Base-by-base conservation (phyloP, 2,797 vertebrate genomes). In the Alcedo atthis region DNA sequence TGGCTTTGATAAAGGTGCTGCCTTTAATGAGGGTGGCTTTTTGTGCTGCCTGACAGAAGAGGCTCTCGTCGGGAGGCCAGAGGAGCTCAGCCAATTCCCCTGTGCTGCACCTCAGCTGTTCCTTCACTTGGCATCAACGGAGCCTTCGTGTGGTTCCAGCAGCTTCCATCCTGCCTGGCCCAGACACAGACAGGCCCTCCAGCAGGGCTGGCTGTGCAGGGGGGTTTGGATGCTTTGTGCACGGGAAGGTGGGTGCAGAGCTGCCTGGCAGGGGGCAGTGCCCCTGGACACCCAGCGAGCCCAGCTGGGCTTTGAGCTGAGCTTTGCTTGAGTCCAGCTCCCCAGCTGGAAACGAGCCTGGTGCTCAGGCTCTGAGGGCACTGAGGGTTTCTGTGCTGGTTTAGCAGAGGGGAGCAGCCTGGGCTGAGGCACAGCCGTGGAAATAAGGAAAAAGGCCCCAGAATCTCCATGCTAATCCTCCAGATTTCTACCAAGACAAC, bases 111-210 rank as follows among this genome's bases (percentile, higher is more conserved):
- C 89, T 96, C 94, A 85, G 64, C 95, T 93, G 79, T 88, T 87
- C 75, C 87, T 93, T 54, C 92, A 95, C 79, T 59, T 43, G 94
- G 89, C 95, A 92, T 22, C 42, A 89, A 62, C 9, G 74, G 55
- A 83, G 91, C 77, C 87, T 91, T 70, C 77, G 4, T 90, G 93
- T 45, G 45, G 59, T 73, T 95, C 88, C 87, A 85, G 75, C 57
- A 17, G 84, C 93, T 94, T 95, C 85, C 93, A 93, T 94, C 92
- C 87, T 90, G 77, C 83, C 90, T 73, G 74, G 88, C 74, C 94
- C 73, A 30, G 84, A 68, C 90, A 92, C 94, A 96, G 92, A 87
- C 82, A 61, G 49, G 26, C 76, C 64, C 64, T n/a, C 2, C 2
- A 5, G 58, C 14, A 58, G 35, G 61, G 85, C 81, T 70, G 5